These are phyloP conservation scores for Aporophyla nigra DNA, from an alignment of 2,888 invertebrate species.

Conservation along the genomic window DNA sequence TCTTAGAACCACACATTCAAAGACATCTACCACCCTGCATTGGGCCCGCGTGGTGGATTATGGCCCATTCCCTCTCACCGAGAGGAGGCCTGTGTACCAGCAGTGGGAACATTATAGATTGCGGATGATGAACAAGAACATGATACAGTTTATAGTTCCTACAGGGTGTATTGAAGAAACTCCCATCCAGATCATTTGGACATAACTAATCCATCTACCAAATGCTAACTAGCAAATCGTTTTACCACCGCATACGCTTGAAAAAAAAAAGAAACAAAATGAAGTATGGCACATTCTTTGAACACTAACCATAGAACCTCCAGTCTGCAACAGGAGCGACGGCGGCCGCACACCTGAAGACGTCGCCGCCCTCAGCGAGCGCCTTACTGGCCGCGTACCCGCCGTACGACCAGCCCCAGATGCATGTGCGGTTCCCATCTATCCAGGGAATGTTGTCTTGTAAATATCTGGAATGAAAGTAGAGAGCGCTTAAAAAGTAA, in stretches of 20 bases:
- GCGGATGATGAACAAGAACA: no score
- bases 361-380: slow-evolving; percentile 94
- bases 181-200: background rate
- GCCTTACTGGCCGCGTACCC: slow-evolving; percentile 98
- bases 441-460: slow-evolving; percentile 93
- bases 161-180: background rate
- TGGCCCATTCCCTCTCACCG: no score
- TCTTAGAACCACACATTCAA: no score
- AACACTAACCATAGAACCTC: slow-evolving; percentile 93
- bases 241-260: background rate
- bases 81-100: no score
- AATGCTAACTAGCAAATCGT: background rate
- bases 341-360: slow-evolving; percentile 98
- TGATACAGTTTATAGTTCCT: background rate
- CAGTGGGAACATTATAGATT: no score
- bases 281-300: fast-evolving
- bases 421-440: slow-evolving; percentile 95
- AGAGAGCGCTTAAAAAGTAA: background rate
- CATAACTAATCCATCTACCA: background rate
- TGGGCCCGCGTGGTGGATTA: no score
- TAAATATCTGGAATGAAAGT: slow-evolving; percentile 88
- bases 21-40: no score
- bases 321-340: slow-evolving; percentile 99
- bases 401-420: slow-evolving; percentile 99
- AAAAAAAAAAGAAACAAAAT: background rate